Evolutionary conservation across 2,888 invertebrate genomes (phyloP).

Genomic region (Agapostemon virescens): DNA sequence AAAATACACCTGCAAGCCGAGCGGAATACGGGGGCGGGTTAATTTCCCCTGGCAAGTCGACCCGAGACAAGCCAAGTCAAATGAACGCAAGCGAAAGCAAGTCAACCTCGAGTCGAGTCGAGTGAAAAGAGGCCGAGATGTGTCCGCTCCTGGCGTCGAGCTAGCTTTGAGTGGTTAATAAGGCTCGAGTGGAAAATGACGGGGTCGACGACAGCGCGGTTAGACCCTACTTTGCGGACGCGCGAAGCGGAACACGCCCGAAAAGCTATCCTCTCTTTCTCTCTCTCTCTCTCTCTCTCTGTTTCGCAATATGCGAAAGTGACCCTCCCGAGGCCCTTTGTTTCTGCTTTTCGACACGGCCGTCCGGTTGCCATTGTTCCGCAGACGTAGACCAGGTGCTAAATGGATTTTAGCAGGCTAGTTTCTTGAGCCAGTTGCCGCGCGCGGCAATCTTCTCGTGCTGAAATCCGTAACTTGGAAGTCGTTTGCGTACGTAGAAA

Average conservation of each 20-base stretch:
- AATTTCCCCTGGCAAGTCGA: not conserved
- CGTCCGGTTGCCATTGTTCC: constrained; percentile 18
- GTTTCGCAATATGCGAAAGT: not conserved
- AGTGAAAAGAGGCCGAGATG: constrained; percentile 34
- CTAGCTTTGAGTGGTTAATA: constrained; percentile 56
- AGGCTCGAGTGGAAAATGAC: constrained; percentile 49
- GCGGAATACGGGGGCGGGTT: constrained; percentile 14
- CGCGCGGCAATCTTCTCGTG: not conserved
- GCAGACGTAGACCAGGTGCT: not conserved
- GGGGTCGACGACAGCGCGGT: not conserved
- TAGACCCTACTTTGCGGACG: constrained; percentile 11
- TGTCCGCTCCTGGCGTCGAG: constrained; percentile 34
- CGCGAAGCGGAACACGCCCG: constrained; percentile 16
- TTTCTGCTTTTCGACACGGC: constrained; percentile 21
- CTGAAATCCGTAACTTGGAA: not conserved
- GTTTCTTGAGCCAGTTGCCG: not conserved
- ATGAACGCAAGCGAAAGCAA: not conserved
- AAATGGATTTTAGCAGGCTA: not conserved
- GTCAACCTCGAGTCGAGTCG: constrained; percentile 25
- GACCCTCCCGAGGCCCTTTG: constrained; percentile 14
- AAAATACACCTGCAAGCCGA: constrained; percentile 85
- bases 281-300: not conserved
- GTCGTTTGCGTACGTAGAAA: not conserved
- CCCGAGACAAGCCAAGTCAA: not conserved
- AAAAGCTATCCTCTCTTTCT: constrained; percentile 17